Percentiles rank a stretch among this genome's conserved stretches.
Conservation (phyloP, 2,113 vertebrate genomes). For the Cyanoliseus patagonus region DNA sequence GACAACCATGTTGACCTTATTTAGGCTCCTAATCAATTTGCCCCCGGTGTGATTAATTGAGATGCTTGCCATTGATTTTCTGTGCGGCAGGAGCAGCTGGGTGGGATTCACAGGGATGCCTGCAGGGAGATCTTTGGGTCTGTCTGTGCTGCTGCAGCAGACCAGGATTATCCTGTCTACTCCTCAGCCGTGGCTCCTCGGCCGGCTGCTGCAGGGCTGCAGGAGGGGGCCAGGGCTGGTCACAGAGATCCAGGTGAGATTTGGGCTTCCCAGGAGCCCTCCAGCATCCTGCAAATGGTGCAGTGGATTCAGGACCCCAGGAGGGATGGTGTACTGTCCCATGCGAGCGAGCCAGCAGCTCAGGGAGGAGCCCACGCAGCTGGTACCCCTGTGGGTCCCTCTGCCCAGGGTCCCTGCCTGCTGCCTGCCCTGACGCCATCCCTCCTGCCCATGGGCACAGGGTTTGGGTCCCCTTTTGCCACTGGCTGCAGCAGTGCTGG, state of each 20-base stretch:
- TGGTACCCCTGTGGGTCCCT: rapidly evolving
- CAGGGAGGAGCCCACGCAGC: rapidly evolving
- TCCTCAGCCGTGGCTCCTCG: rapidly evolving
- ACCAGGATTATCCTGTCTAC: neutral
- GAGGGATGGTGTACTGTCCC: too few relatives aligned
- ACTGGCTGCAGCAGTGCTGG: rapidly evolving
- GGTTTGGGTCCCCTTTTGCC: neutral
- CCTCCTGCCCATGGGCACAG: rapidly evolving
- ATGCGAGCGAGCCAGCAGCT: neutral
- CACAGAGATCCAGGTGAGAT: rapidly evolving
- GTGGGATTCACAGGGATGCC: neutral
- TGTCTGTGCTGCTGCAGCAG: neutral
- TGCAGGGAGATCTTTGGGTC: neutral
- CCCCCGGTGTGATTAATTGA: slow-evolving; percentile 82
- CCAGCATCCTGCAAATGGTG: rapidly evolving
- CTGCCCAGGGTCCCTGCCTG: neutral
- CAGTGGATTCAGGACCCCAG: rapidly evolving
- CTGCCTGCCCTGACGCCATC: rapidly evolving
- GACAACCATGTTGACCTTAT: slow-evolving; percentile 84
- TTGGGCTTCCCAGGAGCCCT: neutral
- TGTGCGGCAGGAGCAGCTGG: neutral
- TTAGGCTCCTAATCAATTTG: slow-evolving; percentile 82
- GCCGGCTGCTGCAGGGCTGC: neutral
- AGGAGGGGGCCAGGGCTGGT: neutral
- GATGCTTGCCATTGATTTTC: slow-evolving; percentile 80